Evolutionary conservation across 2,888 invertebrate species (phyloP), one percentile per base, ranked within the genome.

Genomic region (Esperia sulphurella): DNA sequence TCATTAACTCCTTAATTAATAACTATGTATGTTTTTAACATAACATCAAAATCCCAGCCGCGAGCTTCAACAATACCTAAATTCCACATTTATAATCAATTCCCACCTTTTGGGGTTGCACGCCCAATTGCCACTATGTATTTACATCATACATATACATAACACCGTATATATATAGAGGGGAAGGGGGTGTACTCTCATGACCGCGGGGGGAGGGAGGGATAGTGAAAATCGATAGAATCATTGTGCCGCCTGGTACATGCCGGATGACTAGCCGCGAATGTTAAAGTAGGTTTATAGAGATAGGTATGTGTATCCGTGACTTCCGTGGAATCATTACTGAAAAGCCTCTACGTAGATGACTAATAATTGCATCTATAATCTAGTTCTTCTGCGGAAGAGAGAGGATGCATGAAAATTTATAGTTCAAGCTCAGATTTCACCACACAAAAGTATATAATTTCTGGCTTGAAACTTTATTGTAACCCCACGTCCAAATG

Each of bases 141-240:
- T 58, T 58, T 56, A 58, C 54, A 46, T 8, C 48, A 14, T 37
- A 29, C 40, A 40, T 43, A 44, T 31, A 14, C 29, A 48, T 40
- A 13, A 35, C 41, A 35, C 41, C 30, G 50, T 57, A 56, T 63
- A 58, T 61, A 55, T 59, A 56, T 31, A 29, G 35, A 37, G 39
- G 29, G 12, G 42, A 50, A 49, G 41, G 41, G 45, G 49, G 45
- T 37, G 46, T 43, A 12, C 8, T 41, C 14, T 43, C 33, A 42
- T 39, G 49, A 45, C 48, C 50, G 50, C 43, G 52, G 49, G 53
- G n/a, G 50, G 49, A 55, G 63, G 55, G 55, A 49, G 63, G 60
- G 58, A 60, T 61, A 63, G 78, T 70, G 76, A 65, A 83, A 82
- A 88, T 88, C 87, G 78, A 88, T 88, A 84, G 71, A 84, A 85